Evolutionary conservation across 2,797 vertebrate genomes (phyloP).

Genomic region (Varecia variegata): DNA sequence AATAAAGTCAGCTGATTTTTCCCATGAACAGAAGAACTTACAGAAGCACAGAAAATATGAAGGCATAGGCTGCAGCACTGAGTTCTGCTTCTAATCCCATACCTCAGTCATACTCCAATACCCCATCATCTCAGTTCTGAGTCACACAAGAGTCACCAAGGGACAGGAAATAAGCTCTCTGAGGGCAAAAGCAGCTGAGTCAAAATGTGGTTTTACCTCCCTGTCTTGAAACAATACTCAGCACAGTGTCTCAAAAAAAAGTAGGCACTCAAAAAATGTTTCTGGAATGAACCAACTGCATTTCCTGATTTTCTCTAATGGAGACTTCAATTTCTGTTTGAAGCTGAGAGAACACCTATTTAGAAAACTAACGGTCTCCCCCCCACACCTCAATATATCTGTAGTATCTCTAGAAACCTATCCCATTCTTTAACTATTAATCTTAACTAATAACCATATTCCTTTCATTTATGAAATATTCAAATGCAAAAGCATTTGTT

Average conservation of each 20-base stretch:
- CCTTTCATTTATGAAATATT: slow-evolving; percentile 29
- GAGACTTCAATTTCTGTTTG: neutral
- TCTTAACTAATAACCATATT: slow-evolving; percentile 25
- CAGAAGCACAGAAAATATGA: neutral
- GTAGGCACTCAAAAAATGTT: slow-evolving; percentile 74
- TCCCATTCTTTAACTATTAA: neutral
- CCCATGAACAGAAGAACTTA: neutral
- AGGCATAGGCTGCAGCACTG: neutral
- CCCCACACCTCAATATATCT: neutral
- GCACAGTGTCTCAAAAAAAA: slow-evolving; percentile 70
- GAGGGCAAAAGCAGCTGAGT: neutral
- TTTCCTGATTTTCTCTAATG: neutral
- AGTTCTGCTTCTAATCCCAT: neutral
- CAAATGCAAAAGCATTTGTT: slow-evolving; percentile 62
- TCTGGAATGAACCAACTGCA: neutral
- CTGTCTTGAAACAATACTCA: slow-evolving; percentile 8
- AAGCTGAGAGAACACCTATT: neutral
- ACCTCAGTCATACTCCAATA: neutral
- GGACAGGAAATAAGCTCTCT: neutral
- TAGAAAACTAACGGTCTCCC: neutral
- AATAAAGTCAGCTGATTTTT: neutral
- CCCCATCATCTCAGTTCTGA: neutral
- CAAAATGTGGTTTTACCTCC: neutral
- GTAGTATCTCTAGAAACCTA: neutral
- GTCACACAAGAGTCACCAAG: neutral